Conservation (phyloP, 2,113 vertebrate species). For the Cyprinus carpio region DNA sequence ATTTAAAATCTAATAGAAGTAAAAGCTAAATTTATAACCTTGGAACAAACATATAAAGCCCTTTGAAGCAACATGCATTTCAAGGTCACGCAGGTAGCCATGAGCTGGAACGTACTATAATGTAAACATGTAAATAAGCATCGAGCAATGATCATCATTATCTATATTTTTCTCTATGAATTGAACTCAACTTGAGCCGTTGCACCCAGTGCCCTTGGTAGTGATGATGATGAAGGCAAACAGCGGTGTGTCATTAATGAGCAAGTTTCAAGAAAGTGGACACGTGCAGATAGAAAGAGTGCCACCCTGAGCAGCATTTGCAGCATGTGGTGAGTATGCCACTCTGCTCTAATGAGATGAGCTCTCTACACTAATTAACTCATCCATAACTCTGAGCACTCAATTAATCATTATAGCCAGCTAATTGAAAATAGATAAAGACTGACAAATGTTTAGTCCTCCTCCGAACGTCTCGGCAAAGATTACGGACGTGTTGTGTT, state of each 20-base stretch:
- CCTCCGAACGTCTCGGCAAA: slow-evolving; percentile 52
- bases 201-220: background rate
- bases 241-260: slow-evolving; percentile 19
- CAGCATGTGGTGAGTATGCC: slow-evolving; percentile 63
- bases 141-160: background rate
- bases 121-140: background rate
- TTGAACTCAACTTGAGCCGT: background rate
- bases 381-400: slow-evolving; percentile 82
- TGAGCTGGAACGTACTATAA: background rate
- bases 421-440: slow-evolving; percentile 74
- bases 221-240: slow-evolving; percentile 5
- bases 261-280: background rate
- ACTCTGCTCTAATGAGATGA: slow-evolving; percentile 77
- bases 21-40: background rate
- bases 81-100: background rate
- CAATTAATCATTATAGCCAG: slow-evolving; percentile 75
- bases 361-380: slow-evolving; percentile 80
- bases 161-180: background rate
- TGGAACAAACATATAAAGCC: background rate
- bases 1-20: background rate
- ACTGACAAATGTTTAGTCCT: slow-evolving; percentile 75
- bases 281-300: slow-evolving; percentile 37
- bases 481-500: slow-evolving; percentile 57
- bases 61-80: background rate
- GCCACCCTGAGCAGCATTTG: slow-evolving; percentile 60